Base-by-base conservation (phyloP, 2,888 invertebrate species). In the Hypselothyrea guttata region DNA sequence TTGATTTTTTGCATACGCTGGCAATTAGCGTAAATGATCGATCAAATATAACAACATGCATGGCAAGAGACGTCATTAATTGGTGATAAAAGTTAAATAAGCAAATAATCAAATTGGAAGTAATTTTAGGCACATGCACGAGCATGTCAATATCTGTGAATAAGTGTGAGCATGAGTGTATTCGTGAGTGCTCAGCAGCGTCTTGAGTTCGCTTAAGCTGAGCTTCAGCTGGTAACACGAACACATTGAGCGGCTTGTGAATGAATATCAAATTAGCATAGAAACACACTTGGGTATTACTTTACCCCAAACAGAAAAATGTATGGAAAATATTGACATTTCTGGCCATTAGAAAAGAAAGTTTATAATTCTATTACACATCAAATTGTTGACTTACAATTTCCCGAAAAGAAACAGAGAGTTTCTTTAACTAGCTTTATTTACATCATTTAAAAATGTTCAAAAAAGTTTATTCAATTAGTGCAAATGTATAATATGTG, bases 81-180 rank as follows among this genome's bases (percentile, higher is more conserved):
- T 71, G 78, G 76, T 81, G 84, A 77, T 88, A 88, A 87, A 87
- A 86, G 61, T 71, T 79, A 87, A 85, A 72, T 79, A 82, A 87
- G 84, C 86, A 79, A 76, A 86, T 76, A 79, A 85, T 83, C 60
- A 78, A 76, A 77, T 65, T 73, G 68, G 58, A 60, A 72, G 60
- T 69, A 73, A 73, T 64, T 66, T 74, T 61, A 40, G 54, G 70
- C 82, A 40, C 51, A 70, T 49, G 47, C 63, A 40, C 51, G 63
- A 46, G 47, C 63, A 33, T 74, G 70, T 38, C 46, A 45, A 11
- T 16, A 9, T 12, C 18, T 18, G 11, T 41, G 16, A 40, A 31
- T 15, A 15, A 7, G 38, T 18, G 37, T 27, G 41, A 45, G 22
- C 11, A n/a, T 41, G 47, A 45, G 18, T 22, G 27, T 13, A 12